Base-by-base conservation (phyloP, 2,888 invertebrate genomes). In the Hemistola chrysoprasaria region DNA sequence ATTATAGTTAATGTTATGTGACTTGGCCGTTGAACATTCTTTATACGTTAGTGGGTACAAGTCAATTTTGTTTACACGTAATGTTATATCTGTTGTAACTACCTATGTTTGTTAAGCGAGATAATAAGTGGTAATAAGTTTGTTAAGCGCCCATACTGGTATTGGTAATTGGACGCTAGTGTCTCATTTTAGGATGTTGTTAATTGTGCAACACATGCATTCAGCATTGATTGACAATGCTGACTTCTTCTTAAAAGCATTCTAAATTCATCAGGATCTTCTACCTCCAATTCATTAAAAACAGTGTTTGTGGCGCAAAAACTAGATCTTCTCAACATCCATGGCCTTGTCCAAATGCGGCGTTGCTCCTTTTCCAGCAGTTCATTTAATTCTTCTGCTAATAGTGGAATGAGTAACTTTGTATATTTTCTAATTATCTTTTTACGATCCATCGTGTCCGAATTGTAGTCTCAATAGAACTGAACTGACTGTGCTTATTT, bases 401-500 rank as follows among this genome's bases (percentile, higher is more conserved):
- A 36, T 27, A 40, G 40, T 40, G 37, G 26, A 38, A 46, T 43
- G 11, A 47, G 42, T 40, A 43, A 42, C 38, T 47, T 42, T 29
- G 39, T 42, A 33, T 34, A 47, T 45, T 37, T 36, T 45, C 32
- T 45, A 33, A 45, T 45, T 8, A 44, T 34, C 31, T 38, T 39
- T 38, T 44, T 39, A 38, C 34, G 43, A 39, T 38, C 39, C 38
- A 38, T 35, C 22, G 6, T 30, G 7, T 27, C 35, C 22, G 3
- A 31, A 31, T 32, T 24, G 8, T 24, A 40, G 29, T 35, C 34
- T 34, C 21, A 36, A 38, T 39, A 26, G 11, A 33, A 49, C 41
- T 49, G 42, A 47, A 50, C 40, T 43, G 42, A 50, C 46, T 40
- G 39, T 33, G 39, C 45, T 33, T 10, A 40, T 49, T 45, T 39